phyloP scores from a whole-genome alignment of 2,797 vertebrate genomes.

The Myotis vivesi region DNA sequence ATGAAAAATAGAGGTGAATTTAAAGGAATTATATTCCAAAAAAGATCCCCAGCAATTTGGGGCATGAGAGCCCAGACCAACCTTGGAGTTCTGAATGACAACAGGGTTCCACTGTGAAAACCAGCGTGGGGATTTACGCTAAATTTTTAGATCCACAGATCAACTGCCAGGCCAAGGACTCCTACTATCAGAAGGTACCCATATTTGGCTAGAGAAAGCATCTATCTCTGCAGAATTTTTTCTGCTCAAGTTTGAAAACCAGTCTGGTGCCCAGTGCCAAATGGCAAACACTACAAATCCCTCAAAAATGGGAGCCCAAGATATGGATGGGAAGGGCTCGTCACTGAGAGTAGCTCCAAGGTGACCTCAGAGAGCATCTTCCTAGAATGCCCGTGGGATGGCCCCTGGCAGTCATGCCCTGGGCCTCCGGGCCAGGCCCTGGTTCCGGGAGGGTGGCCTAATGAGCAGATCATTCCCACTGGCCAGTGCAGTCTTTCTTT shows the following conservation, averaged over 20 bases:
- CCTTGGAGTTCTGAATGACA: background rate
- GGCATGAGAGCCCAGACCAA: background rate
- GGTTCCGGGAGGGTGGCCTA: background rate
- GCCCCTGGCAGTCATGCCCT: background rate
- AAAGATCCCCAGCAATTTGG: background rate
- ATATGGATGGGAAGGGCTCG: background rate
- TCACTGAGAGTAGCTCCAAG: background rate
- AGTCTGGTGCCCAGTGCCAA: background rate
- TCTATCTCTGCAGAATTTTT: background rate
- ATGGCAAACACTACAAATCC: background rate
- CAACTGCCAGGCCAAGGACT: background rate
- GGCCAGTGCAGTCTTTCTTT: background rate
- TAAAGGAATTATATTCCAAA: background rate
- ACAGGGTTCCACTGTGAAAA: background rate
- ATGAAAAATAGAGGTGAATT: background rate
- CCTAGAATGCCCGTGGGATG: background rate
- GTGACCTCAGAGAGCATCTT: background rate
- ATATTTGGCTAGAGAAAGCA: background rate
- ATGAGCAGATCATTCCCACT: background rate
- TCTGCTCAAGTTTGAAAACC: background rate
- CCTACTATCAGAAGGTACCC: background rate
- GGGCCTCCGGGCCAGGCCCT: background rate
- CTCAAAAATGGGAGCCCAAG: background rate
- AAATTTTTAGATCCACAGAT: background rate
- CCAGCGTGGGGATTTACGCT: background rate